Conservation (phyloP, 1,140 invertebrate species). For the Temnothorax longispinosus region DNA sequence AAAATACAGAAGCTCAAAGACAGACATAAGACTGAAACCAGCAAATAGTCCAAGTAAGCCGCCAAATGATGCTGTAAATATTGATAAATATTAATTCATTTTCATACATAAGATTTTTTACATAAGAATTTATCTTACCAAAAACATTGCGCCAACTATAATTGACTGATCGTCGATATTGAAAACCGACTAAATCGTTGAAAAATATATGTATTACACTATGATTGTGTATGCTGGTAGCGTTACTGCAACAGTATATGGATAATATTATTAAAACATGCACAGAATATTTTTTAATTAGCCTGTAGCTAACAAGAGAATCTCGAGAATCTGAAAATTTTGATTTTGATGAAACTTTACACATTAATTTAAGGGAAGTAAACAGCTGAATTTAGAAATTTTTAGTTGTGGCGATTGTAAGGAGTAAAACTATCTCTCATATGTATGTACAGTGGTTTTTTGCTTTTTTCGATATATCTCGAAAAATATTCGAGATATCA, state of each 20-base stretch:
- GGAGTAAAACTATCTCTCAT: too few relatives aligned
- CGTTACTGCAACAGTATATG: conserved; percentile 52
- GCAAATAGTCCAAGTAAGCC: conserved; percentile 89
- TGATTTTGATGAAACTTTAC: too few relatives aligned
- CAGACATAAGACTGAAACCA: conserved; percentile 90
- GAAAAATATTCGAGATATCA: too few relatives aligned
- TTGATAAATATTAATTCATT: conserved; percentile 3
- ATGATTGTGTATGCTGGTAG: conserved; percentile 46
- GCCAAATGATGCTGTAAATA: conserved; percentile 89
- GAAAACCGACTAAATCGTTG: conserved; percentile 76
- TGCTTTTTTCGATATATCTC: too few relatives aligned
- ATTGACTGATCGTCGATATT: conserved; percentile 73
- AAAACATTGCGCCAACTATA: conserved; percentile 79
- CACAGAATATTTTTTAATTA: neutral
- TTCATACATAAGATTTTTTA: neutral
- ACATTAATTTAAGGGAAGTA: too few relatives aligned
- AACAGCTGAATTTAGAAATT: too few relatives aligned
- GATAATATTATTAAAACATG: conserved; percentile 7
- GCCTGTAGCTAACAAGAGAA: too few relatives aligned
- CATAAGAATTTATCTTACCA: conserved; percentile 70
- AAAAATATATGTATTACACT: conserved; percentile 80
- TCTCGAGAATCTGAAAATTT: too few relatives aligned
- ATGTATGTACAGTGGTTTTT: too few relatives aligned
- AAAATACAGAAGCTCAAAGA: conserved; percentile 89
- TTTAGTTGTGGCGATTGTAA: too few relatives aligned